Percentiles rank a stretch among this genome's conserved stretches.
phyloP scores from a whole-genome alignment of 2,888 invertebrate genomes.

The Brachynemurus nebulosus region DNA sequence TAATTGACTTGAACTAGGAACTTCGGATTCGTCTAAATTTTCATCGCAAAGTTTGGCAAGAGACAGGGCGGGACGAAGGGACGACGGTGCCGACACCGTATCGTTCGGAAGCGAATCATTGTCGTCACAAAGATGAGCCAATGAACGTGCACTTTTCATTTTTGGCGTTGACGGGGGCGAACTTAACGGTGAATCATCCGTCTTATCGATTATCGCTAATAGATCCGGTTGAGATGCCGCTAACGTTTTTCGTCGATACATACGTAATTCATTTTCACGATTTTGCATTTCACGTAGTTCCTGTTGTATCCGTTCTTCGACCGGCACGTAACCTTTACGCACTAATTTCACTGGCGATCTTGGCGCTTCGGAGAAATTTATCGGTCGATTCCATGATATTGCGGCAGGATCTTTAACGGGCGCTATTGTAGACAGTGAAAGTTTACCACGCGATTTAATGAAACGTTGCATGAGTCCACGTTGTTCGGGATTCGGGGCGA shows the following conservation, averaged over 20 bases:
- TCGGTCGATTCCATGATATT: slow-evolving; percentile 21
- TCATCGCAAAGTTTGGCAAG: slow-evolving; percentile 54
- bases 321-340: slow-evolving; percentile 66
- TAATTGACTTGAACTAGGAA: slow-evolving; percentile 53
- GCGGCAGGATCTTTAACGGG: slow-evolving; percentile 24
- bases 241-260: slow-evolving; percentile 44
- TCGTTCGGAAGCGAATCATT: slow-evolving; percentile 33
- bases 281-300: slow-evolving; percentile 75
- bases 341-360: slow-evolving; percentile 42
- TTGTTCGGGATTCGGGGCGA: slow-evolving; percentile 35
- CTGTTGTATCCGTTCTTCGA: slow-evolving; percentile 77
- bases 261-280: slow-evolving; percentile 66
- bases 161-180: slow-evolving; percentile 7
- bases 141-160: slow-evolving; percentile 17
- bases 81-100: slow-evolving; percentile 19
- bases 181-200: slow-evolving; percentile 18
- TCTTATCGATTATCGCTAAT: slow-evolving; percentile 45
- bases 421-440: slow-evolving; percentile 21
- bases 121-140: slow-evolving; percentile 29
- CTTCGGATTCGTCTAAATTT: slow-evolving; percentile 45
- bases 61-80: slow-evolving; percentile 50
- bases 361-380: slow-evolving; percentile 26
- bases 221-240: slow-evolving; percentile 48
- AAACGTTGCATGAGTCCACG: slow-evolving; percentile 79
- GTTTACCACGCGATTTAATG: slow-evolving; percentile 64